These are phyloP conservation scores for Notarius lentiginosus DNA, from an alignment of 2,113 vertebrate genomes.

Conservation along the genomic window DNA sequence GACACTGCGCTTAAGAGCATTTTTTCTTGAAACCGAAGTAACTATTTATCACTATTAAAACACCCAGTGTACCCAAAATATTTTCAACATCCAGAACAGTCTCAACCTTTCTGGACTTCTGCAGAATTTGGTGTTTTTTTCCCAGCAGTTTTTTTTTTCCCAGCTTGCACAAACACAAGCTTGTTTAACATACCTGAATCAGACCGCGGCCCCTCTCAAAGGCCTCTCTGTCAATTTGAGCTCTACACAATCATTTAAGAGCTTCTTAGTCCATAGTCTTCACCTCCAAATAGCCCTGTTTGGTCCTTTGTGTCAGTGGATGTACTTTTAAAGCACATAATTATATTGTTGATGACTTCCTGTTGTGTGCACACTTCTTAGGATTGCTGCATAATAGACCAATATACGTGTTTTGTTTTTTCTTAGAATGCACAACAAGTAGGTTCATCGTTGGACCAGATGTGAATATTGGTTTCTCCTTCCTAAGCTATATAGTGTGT, in stretches of 20 bases:
- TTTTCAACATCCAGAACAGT: slow-evolving; percentile 13
- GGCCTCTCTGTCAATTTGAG: slow-evolving; percentile 36
- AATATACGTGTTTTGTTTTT: not conserved
- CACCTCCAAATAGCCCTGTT: not conserved
- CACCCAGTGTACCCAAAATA: not conserved
- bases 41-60: slow-evolving; percentile 22
- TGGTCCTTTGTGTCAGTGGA: slow-evolving; percentile 25
- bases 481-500: not conserved
- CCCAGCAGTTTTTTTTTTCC: not conserved
- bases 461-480: slow-evolving; percentile 20
- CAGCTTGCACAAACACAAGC: slow-evolving; percentile 44
- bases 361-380: slow-evolving; percentile 1
- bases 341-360: slow-evolving; percentile 26
- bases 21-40: not conserved
- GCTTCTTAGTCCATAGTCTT: slow-evolving; percentile 20
- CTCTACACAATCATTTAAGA: slow-evolving; percentile 13
- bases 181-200: slow-evolving; percentile 43
- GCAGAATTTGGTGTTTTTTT: not conserved
- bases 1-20: not conserved
- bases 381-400: slow-evolving; percentile 10
- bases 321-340: slow-evolving; percentile 13
- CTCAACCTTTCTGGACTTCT: slow-evolving; percentile 24
- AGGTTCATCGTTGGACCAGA: slow-evolving; percentile 7
- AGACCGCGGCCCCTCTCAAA: slow-evolving; percentile 26
- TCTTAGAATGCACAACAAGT: slow-evolving; percentile 17